Evolutionary conservation across 2,888 invertebrate species (phyloP).

Genomic region (Ptilodon capucinus): DNA sequence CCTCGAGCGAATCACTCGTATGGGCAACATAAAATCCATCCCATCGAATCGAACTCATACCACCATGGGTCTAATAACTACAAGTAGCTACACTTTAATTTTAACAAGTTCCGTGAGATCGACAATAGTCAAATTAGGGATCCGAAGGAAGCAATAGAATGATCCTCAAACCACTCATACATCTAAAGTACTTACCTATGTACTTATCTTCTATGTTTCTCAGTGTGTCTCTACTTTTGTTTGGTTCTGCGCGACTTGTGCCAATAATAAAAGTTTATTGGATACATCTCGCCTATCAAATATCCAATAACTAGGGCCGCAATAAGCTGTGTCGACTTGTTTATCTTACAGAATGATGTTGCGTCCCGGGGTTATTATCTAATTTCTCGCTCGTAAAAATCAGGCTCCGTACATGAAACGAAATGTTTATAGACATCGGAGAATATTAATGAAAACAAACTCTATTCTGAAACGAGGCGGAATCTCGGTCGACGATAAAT

Average conservation of each 20-base stretch:
- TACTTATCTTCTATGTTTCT: background rate
- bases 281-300: conserved; percentile 68
- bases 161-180: conserved; percentile 14
- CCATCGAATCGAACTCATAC: conserved; percentile 72
- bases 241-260: conserved; percentile 56
- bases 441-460: conserved; percentile 40
- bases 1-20: conserved; percentile 54
- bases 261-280: conserved; percentile 72
- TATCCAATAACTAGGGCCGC: conserved; percentile 63
- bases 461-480: conserved; percentile 36
- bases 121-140: conserved; percentile 74
- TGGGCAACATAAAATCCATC: conserved; percentile 71
- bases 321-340: conserved; percentile 58
- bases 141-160: conserved; percentile 37
- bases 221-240: conserved; percentile 30
- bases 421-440: conserved; percentile 37
- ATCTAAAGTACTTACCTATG: background rate
- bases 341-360: conserved; percentile 50
- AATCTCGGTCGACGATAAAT: conserved; percentile 45
- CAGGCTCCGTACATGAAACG: conserved; percentile 33
- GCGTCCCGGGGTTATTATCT: conserved; percentile 53
- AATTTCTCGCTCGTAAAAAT: conserved; percentile 42
- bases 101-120: conserved; percentile 68
- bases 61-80: conserved; percentile 60
- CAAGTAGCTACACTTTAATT: conserved; percentile 74